A percentile compares a stretch with the other conserved stretches of the same genome.
Conservation (phyloP, 2,113 vertebrate genomes). For the Felis chaus region DNA sequence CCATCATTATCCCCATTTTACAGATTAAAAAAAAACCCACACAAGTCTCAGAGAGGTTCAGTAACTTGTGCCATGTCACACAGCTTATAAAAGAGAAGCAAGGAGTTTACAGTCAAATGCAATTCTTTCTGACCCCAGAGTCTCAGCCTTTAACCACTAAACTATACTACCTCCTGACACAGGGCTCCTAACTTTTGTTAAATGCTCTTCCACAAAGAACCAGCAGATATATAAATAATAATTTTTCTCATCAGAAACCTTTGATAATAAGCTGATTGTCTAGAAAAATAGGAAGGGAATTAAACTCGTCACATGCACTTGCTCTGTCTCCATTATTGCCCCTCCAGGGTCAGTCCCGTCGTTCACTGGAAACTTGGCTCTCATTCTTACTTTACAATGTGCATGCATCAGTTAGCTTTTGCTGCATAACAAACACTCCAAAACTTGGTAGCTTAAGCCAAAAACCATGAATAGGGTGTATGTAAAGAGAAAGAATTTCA, state of each 20-base stretch:
- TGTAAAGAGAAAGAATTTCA: not conserved
- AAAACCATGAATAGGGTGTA: not conserved
- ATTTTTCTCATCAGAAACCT: not conserved
- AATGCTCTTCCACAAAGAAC: not conserved
- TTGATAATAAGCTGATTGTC: not conserved
- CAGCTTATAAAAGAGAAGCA: not conserved
- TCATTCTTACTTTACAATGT: not conserved
- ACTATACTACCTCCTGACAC: not conserved
- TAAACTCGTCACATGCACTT: rapidly evolving
- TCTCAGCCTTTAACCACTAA: not conserved
- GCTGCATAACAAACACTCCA: not conserved
- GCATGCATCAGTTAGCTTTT: not conserved
- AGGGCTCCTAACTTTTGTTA: not conserved
- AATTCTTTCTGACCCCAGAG: not conserved
- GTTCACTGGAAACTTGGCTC: not conserved
- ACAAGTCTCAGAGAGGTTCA: not conserved
- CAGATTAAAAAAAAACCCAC: not conserved
- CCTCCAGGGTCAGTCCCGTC: too few relatives aligned
- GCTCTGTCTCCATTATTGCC: not conserved
- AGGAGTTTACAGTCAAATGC: not conserved
- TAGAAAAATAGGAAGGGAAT: not conserved
- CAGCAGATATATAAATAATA: not conserved
- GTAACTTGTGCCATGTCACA: not conserved
- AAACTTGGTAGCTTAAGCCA: not conserved
- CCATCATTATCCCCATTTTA: not conserved